Evolutionary conservation across 2,888 invertebrate species (phyloP).

Genomic region (Rhodophaea formosa): DNA sequence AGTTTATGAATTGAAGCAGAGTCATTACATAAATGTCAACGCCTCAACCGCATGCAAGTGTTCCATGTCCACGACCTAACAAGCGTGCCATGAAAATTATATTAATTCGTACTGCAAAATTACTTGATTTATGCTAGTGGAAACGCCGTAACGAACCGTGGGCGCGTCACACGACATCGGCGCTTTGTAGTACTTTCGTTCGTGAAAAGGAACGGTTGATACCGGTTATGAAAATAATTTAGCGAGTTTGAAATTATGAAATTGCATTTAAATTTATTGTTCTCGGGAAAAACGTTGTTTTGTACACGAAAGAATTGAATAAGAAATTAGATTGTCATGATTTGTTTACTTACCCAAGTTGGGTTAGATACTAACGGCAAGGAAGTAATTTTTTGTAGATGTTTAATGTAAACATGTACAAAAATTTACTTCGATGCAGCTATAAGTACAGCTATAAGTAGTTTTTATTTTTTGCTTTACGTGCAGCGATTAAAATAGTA

Average conservation of each 20-base stretch:
- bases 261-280: not conserved
- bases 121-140: constrained; percentile 12
- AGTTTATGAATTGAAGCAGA: not conserved
- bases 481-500: too few species aligned
- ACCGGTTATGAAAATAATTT: not conserved
- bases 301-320: not conserved
- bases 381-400: too few species aligned
- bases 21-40: constrained; percentile 13
- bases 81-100: constrained; percentile 9
- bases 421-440: too few species aligned
- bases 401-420: too few species aligned
- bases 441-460: too few species aligned
- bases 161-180: constrained; percentile 12
- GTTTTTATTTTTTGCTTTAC: too few species aligned
- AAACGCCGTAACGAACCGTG: not conserved
- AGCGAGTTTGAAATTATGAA: not conserved
- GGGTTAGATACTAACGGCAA: too few species aligned
- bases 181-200: not conserved
- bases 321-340: not conserved
- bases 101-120: constrained; percentile 7
- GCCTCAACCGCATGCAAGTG: constrained; percentile 4
- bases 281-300: not conserved
- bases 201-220: constrained; percentile 5
- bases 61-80: not conserved
- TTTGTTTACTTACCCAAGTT: too few species aligned